Percentiles rank a stretch among this genome's conserved stretches.
Conservation (phyloP, 2,797 vertebrate genomes). For the Sardinella longiceps region DNA sequence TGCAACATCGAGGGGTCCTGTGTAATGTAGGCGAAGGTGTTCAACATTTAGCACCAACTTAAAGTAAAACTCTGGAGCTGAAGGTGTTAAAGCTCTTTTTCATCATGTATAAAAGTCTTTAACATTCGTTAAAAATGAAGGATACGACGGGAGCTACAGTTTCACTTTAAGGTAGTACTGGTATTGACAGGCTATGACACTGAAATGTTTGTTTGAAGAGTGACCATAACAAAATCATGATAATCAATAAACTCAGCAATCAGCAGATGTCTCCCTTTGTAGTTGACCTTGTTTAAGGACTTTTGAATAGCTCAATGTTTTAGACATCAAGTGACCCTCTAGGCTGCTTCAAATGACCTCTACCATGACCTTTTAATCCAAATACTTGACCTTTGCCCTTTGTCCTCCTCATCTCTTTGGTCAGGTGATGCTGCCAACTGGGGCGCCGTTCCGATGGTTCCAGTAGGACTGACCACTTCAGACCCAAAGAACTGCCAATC, state of each 20-base stretch:
- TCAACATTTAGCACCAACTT: neutral
- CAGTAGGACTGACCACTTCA: slow-evolving; percentile 77
- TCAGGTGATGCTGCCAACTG: slow-evolving; percentile 89
- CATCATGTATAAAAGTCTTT: no score
- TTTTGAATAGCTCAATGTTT: neutral
- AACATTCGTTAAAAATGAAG: no score
- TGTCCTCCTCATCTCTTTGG: slow-evolving; percentile 73
- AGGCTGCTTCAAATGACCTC: neutral
- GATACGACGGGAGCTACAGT: no score
- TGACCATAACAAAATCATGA: neutral
- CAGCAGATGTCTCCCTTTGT: neutral
- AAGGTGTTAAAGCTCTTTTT: no score
- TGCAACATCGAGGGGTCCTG: no score
- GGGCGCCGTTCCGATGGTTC: slow-evolving; percentile 89
- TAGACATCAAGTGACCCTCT: neutral
- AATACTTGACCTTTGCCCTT: slow-evolving; percentile 23
- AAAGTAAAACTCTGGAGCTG: no score
- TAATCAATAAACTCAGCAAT: neutral
- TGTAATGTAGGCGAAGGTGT: no score
- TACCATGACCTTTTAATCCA: neutral
- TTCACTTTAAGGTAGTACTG: neutral
- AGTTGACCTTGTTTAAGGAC: neutral
- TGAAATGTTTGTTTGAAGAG: neutral
- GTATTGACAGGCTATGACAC: neutral
- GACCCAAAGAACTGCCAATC: slow-evolving; percentile 83